Evolutionary conservation across 2,888 invertebrate genomes (phyloP).

Genomic region (Spicauda simplicius): DNA sequence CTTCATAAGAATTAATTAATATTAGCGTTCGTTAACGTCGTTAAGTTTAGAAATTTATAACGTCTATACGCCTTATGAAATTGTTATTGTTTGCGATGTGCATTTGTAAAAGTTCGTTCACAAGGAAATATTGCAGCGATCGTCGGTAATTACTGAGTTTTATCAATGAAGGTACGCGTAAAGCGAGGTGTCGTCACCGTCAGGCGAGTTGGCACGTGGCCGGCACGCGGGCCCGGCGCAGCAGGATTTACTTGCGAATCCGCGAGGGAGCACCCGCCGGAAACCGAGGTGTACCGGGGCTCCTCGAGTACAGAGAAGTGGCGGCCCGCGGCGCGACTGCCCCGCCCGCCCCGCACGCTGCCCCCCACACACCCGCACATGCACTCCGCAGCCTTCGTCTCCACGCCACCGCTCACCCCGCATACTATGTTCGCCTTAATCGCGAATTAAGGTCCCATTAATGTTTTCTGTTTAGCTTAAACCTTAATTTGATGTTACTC

Average conservation of each 20-base stretch:
- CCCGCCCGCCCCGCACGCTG: conserved; percentile 59
- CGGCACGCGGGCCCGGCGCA: conserved; percentile 70
- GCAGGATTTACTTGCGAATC: conserved; percentile 68
- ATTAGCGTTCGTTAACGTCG: background rate
- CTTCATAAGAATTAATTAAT: background rate
- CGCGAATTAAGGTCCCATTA: conserved; percentile 82
- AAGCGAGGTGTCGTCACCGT: conserved; percentile 51
- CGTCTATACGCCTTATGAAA: background rate
- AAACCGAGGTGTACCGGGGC: conserved; percentile 84
- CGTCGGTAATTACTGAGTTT: conserved; percentile 67
- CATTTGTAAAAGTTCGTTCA: conserved; percentile 25
- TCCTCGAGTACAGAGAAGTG: conserved; percentile 83
- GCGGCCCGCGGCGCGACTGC: conserved; percentile 77
- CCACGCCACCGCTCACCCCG: conserved; percentile 81
- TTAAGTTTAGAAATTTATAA: background rate
- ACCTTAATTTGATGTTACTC: conserved; percentile 79
- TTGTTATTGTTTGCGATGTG: conserved; percentile 15
- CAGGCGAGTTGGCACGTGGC: conserved; percentile 69
- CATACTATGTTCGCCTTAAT: conserved; percentile 83
- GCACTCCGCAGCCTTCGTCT: conserved; percentile 80
- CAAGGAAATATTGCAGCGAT: conserved; percentile 46
- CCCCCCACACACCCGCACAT: conserved; percentile 64
- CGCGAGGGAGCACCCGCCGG: conserved; percentile 81
- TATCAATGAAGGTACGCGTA: conserved; percentile 67
- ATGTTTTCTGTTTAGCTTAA: conserved; percentile 80